Conservation (phyloP, 2,797 vertebrate species). For the Coilia nasus region DNA sequence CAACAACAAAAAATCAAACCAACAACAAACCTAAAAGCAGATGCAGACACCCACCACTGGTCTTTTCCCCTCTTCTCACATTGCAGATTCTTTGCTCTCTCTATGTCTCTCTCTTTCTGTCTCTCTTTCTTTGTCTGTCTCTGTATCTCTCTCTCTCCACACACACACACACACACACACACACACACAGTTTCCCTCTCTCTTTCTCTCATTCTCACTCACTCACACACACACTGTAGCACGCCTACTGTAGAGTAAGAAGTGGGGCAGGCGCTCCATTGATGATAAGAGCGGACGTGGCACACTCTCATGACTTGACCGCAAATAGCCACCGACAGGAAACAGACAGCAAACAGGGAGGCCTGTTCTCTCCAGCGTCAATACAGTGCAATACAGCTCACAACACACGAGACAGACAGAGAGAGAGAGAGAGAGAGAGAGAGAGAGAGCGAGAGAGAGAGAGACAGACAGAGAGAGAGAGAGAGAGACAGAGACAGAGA, state of each 20-base stretch:
- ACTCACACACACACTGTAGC: no score
- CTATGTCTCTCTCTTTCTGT: not conserved
- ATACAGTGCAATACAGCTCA: not conserved
- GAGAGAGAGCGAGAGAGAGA: not conserved
- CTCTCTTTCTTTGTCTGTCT: no score
- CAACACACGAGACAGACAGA: not conserved
- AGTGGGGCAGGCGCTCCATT: not conserved
- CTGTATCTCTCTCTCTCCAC: no score
- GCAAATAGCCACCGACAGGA: slow-evolving; percentile 10
- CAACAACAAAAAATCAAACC: not conserved
- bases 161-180: no score
- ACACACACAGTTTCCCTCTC: no score
- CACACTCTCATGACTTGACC: not conserved
- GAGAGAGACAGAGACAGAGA: not conserved
- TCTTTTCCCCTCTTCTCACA: not conserved
- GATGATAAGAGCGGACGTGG: not conserved
- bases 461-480: not conserved
- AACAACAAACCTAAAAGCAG: not conserved
- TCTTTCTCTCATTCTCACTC: no score
- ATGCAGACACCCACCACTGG: not conserved
- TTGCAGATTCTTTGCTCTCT: not conserved
- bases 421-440: not conserved
- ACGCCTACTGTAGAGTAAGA: not conserved
- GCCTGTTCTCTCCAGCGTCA: not conserved
- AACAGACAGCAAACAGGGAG: not conserved